These are phyloP conservation scores for Scatophagus argus DNA, from an alignment of 2,113 vertebrate genomes.

Conservation along the genomic window DNA sequence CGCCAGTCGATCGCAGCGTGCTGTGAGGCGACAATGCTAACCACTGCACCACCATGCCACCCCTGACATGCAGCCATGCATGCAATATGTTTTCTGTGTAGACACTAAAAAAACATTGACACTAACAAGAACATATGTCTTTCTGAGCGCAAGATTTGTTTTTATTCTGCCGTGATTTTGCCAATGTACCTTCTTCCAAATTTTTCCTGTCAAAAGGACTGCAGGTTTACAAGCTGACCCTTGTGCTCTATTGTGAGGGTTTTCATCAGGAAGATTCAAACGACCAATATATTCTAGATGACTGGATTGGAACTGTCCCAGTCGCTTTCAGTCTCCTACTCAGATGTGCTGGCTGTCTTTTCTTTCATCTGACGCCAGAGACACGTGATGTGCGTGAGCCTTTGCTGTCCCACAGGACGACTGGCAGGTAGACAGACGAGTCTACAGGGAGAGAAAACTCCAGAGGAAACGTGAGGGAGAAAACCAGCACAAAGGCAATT, in stretches of 20 bases:
- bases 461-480: conserved; percentile 21
- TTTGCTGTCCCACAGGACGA: conserved; percentile 14
- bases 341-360: conserved; percentile 1
- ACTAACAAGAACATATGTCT: too few species aligned
- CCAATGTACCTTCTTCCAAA: too few species aligned
- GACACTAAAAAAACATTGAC: too few species aligned
- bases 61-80: too few species aligned
- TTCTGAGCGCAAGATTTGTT: too few species aligned
- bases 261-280: background rate
- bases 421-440: conserved; percentile 20
- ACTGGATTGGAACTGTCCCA: conserved; percentile 15
- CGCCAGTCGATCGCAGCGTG: too few species aligned
- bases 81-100: too few species aligned
- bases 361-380: conserved; percentile 10
- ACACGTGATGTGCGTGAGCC: background rate
- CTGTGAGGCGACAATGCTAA: too few species aligned
- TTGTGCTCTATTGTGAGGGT: background rate
- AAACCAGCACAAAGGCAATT: background rate
- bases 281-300: background rate
- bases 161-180: too few species aligned
- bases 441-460: conserved; percentile 8
- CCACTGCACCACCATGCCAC: too few species aligned
- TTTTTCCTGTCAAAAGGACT: background rate
- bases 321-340: conserved; percentile 14
- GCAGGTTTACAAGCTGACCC: background rate